Evolutionary conservation across 2,888 invertebrate genomes (phyloP).

Genomic region (Syrista parreyssii): DNA sequence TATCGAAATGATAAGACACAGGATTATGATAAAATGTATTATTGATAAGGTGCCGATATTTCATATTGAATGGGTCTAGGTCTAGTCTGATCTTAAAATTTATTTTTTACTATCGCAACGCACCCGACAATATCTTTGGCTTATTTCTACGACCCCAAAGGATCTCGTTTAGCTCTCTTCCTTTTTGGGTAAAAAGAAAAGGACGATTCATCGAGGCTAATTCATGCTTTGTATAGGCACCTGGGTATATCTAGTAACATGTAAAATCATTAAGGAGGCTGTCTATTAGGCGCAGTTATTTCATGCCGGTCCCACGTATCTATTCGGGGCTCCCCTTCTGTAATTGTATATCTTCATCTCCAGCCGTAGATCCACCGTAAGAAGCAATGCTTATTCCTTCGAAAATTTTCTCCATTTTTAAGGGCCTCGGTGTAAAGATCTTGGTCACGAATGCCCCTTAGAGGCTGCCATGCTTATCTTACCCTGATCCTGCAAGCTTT

Average conservation of each 20-base stretch:
- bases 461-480: conserved; percentile 21
- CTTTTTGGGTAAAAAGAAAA: not conserved
- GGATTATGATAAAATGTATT: not conserved
- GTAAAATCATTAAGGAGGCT: not conserved
- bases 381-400: not conserved
- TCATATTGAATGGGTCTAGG: not conserved
- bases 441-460: not conserved
- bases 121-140: not conserved
- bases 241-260: not conserved
- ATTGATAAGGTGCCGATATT: not conserved
- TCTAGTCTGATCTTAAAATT: not conserved
- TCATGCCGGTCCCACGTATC: not conserved
- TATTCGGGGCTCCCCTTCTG: not conserved
- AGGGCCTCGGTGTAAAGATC: not conserved
- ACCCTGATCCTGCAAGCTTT: conserved; percentile 42
- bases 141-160: not conserved
- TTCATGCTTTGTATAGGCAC: not conserved
- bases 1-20: not conserved
- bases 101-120: not conserved
- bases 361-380: not conserved
- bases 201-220: not conserved
- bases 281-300: not conserved
- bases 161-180: not conserved
- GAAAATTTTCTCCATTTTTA: not conserved
- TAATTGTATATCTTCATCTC: conserved; percentile 1